phyloP scores from a whole-genome alignment of 2,797 vertebrate species.

The Pelodytes ibericus region DNA sequence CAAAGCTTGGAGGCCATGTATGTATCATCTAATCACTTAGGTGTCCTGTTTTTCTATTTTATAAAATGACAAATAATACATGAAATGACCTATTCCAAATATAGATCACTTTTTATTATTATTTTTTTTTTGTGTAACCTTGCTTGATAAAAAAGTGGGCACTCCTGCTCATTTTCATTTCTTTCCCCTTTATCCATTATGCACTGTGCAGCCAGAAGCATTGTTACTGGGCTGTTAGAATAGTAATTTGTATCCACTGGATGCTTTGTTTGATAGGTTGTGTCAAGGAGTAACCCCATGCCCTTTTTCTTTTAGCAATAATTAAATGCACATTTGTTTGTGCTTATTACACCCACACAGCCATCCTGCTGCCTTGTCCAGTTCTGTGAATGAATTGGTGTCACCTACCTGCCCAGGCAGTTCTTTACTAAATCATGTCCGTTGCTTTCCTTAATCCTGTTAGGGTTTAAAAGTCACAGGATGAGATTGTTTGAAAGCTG shows the following conservation, averaged over 20 bases:
- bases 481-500: too few relatives aligned
- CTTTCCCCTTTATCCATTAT: not conserved
- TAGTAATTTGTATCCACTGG: slow-evolving; percentile 8
- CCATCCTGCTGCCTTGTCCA: not conserved
- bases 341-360: not conserved
- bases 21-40: too few relatives aligned
- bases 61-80: too few relatives aligned
- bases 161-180: too few relatives aligned
- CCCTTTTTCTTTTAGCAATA: not conserved
- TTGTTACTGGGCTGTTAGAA: not conserved
- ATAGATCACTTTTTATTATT: too few relatives aligned
- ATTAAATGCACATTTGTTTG: slow-evolving; percentile 12
- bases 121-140: too few relatives aligned
- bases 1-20: too few relatives aligned
- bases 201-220: not conserved
- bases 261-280: not conserved
- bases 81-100: too few relatives aligned
- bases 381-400: not conserved
- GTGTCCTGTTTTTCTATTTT: too few relatives aligned
- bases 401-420: not conserved
- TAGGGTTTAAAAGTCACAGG: too few relatives aligned
- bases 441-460: not conserved
- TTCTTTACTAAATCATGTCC: not conserved
- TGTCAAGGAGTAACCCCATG: not conserved
- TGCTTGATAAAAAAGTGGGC: too few relatives aligned